Conservation (phyloP, 2,888 invertebrate species). For the Pantelozetes paolii region DNA sequence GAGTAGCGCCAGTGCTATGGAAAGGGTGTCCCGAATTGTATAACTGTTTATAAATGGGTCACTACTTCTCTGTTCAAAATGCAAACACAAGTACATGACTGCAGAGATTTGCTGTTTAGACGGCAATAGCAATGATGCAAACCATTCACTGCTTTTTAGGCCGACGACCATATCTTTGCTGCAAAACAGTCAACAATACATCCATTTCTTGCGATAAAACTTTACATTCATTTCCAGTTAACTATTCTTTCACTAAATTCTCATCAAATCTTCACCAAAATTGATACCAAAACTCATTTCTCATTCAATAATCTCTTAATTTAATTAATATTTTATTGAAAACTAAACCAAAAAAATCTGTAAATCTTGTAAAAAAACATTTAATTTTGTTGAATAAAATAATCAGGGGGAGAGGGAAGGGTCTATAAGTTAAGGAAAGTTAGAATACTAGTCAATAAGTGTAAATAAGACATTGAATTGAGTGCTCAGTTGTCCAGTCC, state of each 20-base stretch:
- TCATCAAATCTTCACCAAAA: too few relatives aligned
- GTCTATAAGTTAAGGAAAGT: too few relatives aligned
- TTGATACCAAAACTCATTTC: too few relatives aligned
- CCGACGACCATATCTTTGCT: conserved; percentile 16
- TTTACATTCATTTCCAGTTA: too few relatives aligned
- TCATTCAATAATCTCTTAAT: too few relatives aligned
- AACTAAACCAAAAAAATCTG: neutral
- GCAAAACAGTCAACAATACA: neutral
- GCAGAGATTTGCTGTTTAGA: neutral
- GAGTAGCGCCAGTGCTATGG: neutral
- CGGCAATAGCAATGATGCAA: conserved; percentile 12
- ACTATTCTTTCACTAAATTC: neutral
- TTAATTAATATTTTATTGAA: neutral
- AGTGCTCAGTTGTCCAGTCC: neutral
- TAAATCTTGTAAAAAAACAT: neutral
- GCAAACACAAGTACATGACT: neutral
- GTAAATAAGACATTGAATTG: neutral
- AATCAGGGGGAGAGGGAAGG: neutral
- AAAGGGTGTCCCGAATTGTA: conserved; percentile 15
- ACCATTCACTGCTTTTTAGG: conserved; percentile 1
- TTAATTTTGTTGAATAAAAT: neutral
- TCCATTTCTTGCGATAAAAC: neutral
- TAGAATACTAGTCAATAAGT: too few relatives aligned
- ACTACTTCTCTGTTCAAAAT: neutral
- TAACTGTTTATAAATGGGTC: conserved; percentile 15